These are phyloP conservation scores for Anthoptus insignis DNA, from an alignment of 2,888 invertebrate genomes.

Conservation along the genomic window DNA sequence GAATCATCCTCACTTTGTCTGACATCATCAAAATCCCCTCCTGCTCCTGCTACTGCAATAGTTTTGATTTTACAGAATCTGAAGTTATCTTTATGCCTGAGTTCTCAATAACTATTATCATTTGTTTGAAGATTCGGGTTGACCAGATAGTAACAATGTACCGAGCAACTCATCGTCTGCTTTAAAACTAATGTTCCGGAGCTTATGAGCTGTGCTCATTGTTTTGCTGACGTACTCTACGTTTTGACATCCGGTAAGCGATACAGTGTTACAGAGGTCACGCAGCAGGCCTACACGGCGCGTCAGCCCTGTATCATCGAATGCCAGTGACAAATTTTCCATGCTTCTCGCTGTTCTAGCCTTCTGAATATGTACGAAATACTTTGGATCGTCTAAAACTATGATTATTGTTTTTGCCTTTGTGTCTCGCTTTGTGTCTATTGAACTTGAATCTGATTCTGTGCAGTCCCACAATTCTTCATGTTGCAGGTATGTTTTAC, in stretches of 20 bases:
- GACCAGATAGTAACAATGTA: constrained; percentile 33
- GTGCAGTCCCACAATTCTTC: neutral
- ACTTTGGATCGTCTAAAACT: neutral
- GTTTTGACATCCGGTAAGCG: constrained; percentile 17
- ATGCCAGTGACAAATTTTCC: constrained; percentile 15
- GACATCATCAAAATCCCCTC: too few relatives aligned
- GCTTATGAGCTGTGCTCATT: constrained; percentile 33
- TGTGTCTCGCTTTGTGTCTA: neutral
- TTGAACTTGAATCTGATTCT: neutral
- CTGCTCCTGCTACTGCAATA: too few relatives aligned
- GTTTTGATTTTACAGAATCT: constrained; percentile 34
- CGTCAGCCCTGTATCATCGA: constrained; percentile 40
- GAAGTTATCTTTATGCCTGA: constrained; percentile 18
- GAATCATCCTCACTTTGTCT: constrained; percentile 6
- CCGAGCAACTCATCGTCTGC: constrained; percentile 43
- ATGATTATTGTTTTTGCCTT: neutral
- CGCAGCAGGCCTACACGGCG: constrained; percentile 30
- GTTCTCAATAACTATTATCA: constrained; percentile 36
- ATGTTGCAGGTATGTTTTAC: neutral
- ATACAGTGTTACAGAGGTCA: constrained; percentile 35
- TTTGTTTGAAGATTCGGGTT: constrained; percentile 22
- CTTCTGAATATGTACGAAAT: neutral
- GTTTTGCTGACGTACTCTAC: constrained; percentile 37
- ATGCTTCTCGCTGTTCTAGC: neutral
- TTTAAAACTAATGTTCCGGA: constrained; percentile 35